Conservation (phyloP, 2,113 vertebrate species). For the Chloebia gouldiae region DNA sequence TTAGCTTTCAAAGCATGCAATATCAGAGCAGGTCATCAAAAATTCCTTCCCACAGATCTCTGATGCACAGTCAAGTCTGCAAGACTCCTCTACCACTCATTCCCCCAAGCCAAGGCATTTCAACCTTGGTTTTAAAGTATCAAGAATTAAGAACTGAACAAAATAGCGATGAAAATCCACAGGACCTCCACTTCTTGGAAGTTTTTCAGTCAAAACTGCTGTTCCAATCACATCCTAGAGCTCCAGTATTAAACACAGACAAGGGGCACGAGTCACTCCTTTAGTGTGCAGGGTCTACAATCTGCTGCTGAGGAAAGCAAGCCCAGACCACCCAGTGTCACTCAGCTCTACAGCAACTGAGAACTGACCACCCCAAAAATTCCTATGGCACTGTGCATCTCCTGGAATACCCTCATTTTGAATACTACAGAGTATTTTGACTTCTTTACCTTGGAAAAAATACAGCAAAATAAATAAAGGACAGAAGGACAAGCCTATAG, state of each 20-base stretch:
- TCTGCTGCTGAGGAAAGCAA: not conserved
- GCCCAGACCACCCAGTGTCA: no score
- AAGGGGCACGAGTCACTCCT: rapidly evolving
- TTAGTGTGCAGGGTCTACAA: rapidly evolving
- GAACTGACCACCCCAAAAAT: not conserved
- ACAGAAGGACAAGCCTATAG: not conserved
- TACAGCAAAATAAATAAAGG: not conserved
- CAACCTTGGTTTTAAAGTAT: not conserved
- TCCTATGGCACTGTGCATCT: not conserved
- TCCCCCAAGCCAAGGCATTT: not conserved
- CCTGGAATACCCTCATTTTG: not conserved
- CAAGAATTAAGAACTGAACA: not conserved
- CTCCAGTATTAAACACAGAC: not conserved
- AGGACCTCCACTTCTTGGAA: not conserved
- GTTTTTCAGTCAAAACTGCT: not conserved
- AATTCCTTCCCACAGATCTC: not conserved
- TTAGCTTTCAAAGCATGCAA: not conserved
- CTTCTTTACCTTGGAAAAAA: not conserved
- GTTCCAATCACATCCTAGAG: not conserved
- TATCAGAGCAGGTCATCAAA: not conserved
- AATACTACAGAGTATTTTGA: not conserved
- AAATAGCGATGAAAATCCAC: not conserved
- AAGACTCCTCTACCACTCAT: not conserved
- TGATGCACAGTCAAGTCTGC: not conserved
- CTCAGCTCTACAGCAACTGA: not conserved